Base-by-base conservation (phyloP, 2,797 vertebrate species). In the Pangasius macronema region DNA sequence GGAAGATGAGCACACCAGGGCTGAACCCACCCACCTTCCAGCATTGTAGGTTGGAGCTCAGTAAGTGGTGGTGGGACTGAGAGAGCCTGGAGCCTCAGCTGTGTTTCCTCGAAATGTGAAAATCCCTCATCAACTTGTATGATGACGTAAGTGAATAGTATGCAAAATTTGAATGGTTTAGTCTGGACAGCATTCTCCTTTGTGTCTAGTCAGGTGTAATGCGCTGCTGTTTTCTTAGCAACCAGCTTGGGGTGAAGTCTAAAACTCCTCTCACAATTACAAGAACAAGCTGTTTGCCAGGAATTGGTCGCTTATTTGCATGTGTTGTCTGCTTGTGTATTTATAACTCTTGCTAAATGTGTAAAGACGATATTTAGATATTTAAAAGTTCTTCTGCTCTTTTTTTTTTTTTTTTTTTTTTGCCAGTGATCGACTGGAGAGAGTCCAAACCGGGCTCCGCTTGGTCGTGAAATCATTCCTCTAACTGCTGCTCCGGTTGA, bases 11-110 rank as follows among this genome's bases (percentile, higher is more conserved):
- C 96, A 98, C 98, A 91, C 98, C 99, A 87, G 98, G 98, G 94
- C 93, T 99, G 94, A 99, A 97, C 95, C 98, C 99, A 72, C 96
- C 98, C 55, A 98, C 98, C 93, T 99, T 99, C 96, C 99, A 99
- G 97, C 99, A 99, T 97, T 99, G 99, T 99, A 99, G 97, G 99
- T 98, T 97, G 95, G 97, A 97, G 97, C 95, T 96, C 97, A 97
- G 95, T 97, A 97, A 97, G 96, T 98, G 96, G 97, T 97, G 96
- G 96, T 97, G 96, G 96, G 97, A 95, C 94, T 98, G 97, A 96
- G 93, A 93, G 97, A 90, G 95, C 93, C 90, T 96, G 92, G 95
- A 91, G 83, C 92, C 94, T 94, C 93, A 91, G 90, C 93, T 95
- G 93, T 86, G 93, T 93, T 93, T 95, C 93, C 91, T 90, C 94